Base-by-base conservation (phyloP, 2,113 vertebrate genomes). In the Mola mola region DNA sequence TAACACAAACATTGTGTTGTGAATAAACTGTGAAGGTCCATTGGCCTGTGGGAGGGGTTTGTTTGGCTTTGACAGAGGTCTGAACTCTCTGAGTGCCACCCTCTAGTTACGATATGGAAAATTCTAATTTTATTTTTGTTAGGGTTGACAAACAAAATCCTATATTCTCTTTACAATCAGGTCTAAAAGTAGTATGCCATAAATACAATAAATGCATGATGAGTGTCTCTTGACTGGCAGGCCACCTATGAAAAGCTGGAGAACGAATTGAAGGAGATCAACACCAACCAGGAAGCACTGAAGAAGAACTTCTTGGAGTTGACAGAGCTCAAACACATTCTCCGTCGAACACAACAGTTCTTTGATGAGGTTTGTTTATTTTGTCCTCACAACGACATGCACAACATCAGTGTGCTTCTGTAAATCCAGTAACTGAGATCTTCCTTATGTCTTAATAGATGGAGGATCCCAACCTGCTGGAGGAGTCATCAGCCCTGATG, bases 181-280 rank as follows among this genome's bases (percentile, higher is more conserved):
- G n/a, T n/a, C n/a, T n/a, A n/a, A n/a, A n/a, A n/a, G n/a, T n/a
- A n/a, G n/a, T n/a, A n/a, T n/a, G n/a, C n/a, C n/a, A n/a, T n/a
- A n/a, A n/a, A n/a, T 1, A 4, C 0, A n/a, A 51, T 22, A 28
- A 19, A 43, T 58, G 26, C 1, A 11, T 11, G 25, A 51, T n/a
- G 9, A 25, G 12, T 16, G 17, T 24, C 33, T n/a, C n/a, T 13
- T 67, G 47, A 16, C 36, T 12, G 4, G 0, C 71, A 89, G 97
- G 97, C 97, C 64, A 97, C 98, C 67, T 99, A 98, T 88, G 97
- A 99, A 86, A 99, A 99, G 86, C 93, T 99, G 85, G 97, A 99
- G 84, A 98, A 97, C 3, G 97, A 99, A 43, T 90, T 99, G 47
- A 99, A 97, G 51, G 97, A 99, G 85, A 98, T 99, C 83, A 99